Evolutionary conservation across 2,797 vertebrate genomes (phyloP), one percentile per base, ranked within the genome.

Genomic region (Ctenopoma multispine): DNA sequence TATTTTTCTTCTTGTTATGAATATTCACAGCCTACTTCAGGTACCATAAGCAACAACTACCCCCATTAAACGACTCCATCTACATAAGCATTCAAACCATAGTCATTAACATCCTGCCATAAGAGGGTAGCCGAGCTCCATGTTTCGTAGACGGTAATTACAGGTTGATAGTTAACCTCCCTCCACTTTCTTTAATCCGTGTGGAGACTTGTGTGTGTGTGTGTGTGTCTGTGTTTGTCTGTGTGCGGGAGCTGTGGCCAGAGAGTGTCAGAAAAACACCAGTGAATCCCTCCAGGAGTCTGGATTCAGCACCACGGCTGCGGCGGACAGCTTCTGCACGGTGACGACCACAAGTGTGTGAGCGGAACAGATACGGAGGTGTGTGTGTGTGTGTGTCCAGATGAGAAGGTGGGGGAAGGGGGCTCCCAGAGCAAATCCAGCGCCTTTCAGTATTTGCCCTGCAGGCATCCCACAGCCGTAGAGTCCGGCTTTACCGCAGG

Each of bases 121-220:
- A 77, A 94, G 94, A 94, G 93, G 94, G 93, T 80, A 94, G 91
- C 93, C 91, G 89, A 90, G 92, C 24, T 92, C 92, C 89, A 89
- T 65, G 63, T 83, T 89, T 81, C 31, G 31, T 56, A 14, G 47
- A 48, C 18, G 12, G 56, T 74, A 72, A 86, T 89, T 81, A 82
- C 58, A 40, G 55, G 17, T 7, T 50, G 63, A 65, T 50, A 27
- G 73, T 72, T 63, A 56, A 79, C 56, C 67, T 68, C 34, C 48
- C 31, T 59, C 21, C 56, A 29, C 49, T 54, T 40, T 21, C 21
- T 50, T 51, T 23, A 61, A 75, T 53, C 34, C 13, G 44, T 27
- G n/a, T 62, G 73, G 73, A 81, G 64, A 36, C 29, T 29, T 34
- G 31, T 34, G 31, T 34, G 56, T 21, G 14, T 63, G 79, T 41